Percentiles rank a stretch among this genome's conserved stretches.
These are phyloP conservation scores for Acutogordius australiensis DNA, from an alignment of 2,888 invertebrate genomes.

Conservation along the genomic window DNA sequence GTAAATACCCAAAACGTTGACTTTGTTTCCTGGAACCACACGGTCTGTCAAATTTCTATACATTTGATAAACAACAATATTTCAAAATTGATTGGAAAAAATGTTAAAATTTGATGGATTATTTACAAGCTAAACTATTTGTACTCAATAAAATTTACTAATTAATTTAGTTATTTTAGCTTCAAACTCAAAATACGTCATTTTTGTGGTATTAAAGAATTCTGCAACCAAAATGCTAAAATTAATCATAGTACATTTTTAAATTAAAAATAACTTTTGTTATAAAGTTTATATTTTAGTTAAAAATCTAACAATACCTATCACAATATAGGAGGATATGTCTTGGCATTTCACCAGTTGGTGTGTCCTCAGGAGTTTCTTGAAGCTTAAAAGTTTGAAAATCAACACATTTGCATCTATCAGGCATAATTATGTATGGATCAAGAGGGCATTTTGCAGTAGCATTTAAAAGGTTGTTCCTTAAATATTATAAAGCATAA, in stretches of 20 bases:
- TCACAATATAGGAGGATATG: slow-evolving; percentile 79
- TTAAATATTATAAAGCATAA: background rate
- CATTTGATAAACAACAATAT: no score
- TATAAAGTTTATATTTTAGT: background rate
- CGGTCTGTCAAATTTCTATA: slow-evolving; percentile 47
- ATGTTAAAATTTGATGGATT: no score
- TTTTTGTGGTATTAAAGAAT: background rate
- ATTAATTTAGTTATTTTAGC: no score
- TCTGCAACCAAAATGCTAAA: slow-evolving; percentile 12
- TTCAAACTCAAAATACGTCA: no score
- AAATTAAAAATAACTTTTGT: slow-evolving; percentile 4
- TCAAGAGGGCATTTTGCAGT: slow-evolving; percentile 47
- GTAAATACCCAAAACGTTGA: slow-evolving; percentile 68
- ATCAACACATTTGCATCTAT: slow-evolving; percentile 84
- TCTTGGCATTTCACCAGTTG: slow-evolving; percentile 87
- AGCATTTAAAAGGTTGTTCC: background rate
- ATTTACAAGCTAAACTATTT: no score
- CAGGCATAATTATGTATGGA: slow-evolving; percentile 87
- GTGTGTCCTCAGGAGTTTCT: slow-evolving; percentile 36
- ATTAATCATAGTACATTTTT: background rate
- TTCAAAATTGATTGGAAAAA: no score
- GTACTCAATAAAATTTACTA: no score
- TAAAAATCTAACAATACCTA: slow-evolving; percentile 34
- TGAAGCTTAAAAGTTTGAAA: slow-evolving; percentile 59
- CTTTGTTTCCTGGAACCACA: slow-evolving; percentile 77